Percentiles rank a stretch among this genome's conserved stretches.
Evolutionary conservation across 1,140 invertebrate species (phyloP).

Genomic region (Drosophila azteca): DNA sequence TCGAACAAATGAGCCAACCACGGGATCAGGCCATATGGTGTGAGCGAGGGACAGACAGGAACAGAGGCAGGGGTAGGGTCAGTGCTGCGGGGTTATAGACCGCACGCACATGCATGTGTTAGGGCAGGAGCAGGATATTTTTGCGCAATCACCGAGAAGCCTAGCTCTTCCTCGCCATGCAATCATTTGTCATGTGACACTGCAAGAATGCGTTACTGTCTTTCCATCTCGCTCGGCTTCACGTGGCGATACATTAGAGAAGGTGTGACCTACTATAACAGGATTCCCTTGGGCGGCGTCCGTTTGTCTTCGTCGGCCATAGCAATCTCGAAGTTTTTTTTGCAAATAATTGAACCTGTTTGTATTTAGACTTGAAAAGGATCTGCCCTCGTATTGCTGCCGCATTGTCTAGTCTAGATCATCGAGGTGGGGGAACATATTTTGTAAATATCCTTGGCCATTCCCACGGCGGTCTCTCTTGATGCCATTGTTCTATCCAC

Average conservation of each 20-base stretch:
- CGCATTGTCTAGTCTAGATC: constrained; percentile 60
- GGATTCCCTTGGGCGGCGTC: constrained; percentile 35
- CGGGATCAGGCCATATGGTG: constrained; percentile 49
- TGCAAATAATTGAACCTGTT: constrained; percentile 78
- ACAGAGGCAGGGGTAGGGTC: neutral
- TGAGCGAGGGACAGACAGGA: constrained; percentile 32
- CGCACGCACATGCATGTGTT: constrained; percentile 48
- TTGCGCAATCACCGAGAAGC: constrained; percentile 73
- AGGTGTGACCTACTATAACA: constrained; percentile 63
- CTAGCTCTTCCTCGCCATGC: constrained; percentile 16
- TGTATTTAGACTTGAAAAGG: constrained; percentile 41
- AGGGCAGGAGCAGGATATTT: constrained; percentile 60
- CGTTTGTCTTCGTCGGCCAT: constrained; percentile 54
- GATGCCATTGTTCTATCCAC: constrained; percentile 62
- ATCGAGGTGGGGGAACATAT: constrained; percentile 48
- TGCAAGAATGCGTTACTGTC: constrained; percentile 46
- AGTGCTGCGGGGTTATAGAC: constrained; percentile 43
- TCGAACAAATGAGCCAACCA: constrained; percentile 74
- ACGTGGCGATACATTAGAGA: constrained; percentile 47
- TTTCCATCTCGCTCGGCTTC: constrained; percentile 5
- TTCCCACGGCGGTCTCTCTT: constrained; percentile 70
- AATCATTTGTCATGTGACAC: constrained; percentile 79
- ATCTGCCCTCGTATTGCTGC: constrained; percentile 37
- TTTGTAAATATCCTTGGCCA: constrained; percentile 63
- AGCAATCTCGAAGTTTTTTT: constrained; percentile 33